Evolutionary conservation across 2,113 vertebrate genomes (phyloP).

Genomic region (Chrysemys picta): DNA sequence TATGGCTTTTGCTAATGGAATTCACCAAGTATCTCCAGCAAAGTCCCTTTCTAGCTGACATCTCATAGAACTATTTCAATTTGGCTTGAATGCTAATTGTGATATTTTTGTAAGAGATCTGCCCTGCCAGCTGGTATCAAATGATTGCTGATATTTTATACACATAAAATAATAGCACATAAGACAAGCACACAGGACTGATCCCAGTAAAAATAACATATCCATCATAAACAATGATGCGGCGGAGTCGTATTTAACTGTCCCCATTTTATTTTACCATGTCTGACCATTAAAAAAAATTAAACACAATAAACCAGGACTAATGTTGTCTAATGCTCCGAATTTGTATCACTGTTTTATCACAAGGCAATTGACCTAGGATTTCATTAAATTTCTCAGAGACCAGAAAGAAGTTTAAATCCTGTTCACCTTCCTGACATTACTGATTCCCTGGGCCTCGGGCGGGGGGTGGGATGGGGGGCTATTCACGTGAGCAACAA

Average conservation of each 20-base stretch:
- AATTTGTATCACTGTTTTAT: background rate
- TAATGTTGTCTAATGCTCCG: background rate
- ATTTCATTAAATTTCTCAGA: background rate
- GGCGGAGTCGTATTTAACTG: background rate
- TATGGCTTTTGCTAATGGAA: constrained; percentile 23
- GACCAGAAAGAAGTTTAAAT: background rate
- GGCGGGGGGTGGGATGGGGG: too few relatives aligned
- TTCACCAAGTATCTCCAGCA: background rate
- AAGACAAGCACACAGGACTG: background rate
- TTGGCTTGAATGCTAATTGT: constrained; percentile 27
- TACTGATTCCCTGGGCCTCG: background rate
- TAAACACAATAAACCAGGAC: background rate
- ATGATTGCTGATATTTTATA: background rate
- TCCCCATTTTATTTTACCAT: background rate
- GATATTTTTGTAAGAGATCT: constrained; percentile 55
- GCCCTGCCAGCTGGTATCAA: background rate
- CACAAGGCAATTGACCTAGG: background rate
- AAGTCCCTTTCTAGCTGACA: background rate
- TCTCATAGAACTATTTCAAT: constrained; percentile 42
- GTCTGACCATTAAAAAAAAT: background rate
- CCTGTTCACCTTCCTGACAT: background rate
- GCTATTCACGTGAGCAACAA: background rate
- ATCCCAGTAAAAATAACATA: background rate
- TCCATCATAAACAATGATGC: background rate
- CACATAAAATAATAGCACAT: background rate